These are phyloP conservation scores for Amphimallon solstitiale DNA, from an alignment of 2,888 invertebrate species.

Conservation along the genomic window DNA sequence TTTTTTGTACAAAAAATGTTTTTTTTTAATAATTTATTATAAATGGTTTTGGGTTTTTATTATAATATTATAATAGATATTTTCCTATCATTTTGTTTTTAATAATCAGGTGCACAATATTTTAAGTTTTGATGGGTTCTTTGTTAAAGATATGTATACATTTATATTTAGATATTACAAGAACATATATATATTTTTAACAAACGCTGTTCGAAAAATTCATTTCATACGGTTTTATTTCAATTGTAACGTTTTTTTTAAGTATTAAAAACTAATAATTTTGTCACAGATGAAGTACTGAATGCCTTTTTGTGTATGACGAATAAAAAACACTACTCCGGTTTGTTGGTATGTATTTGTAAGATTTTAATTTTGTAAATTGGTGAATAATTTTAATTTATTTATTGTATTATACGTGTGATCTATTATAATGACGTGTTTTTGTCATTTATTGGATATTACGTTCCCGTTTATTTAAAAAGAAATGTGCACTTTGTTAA, in stretches of 20 bases:
- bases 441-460: too few species aligned
- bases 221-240: neutral
- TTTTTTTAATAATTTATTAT: constrained; percentile 18
- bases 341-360: too few species aligned
- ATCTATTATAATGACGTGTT: too few species aligned
- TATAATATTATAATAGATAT: neutral
- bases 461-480: too few species aligned
- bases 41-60: constrained; percentile 33
- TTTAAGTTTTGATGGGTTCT: neutral
- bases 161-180: neutral
- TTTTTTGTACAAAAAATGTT: constrained; percentile 30
- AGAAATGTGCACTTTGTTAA: neutral
- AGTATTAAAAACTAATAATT: too few species aligned
- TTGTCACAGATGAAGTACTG: too few species aligned
- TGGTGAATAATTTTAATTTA: too few species aligned
- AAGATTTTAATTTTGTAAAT: too few species aligned
- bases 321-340: too few species aligned
- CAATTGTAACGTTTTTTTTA: neutral
- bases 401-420: too few species aligned
- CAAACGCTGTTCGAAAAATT: neutral
- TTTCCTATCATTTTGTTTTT: neutral
- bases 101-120: neutral
- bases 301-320: too few species aligned
- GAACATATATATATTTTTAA: neutral
- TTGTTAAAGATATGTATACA: constrained; percentile 1